Percentiles rank a stretch among this genome's conserved stretches.
Evolutionary conservation across 2,113 vertebrate genomes (phyloP).

Genomic region (Megalops atlanticus): DNA sequence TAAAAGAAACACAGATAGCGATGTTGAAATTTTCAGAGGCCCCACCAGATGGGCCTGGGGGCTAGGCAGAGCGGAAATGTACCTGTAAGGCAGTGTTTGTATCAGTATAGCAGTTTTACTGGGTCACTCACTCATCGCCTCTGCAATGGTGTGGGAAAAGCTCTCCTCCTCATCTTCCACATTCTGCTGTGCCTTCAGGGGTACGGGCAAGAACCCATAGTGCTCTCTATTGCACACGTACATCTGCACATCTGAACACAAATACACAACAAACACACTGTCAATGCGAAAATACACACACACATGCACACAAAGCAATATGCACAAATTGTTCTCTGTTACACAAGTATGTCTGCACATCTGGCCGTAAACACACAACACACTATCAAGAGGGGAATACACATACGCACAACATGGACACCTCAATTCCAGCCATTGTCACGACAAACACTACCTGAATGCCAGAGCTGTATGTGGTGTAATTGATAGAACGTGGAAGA

Average conservation of each 20-base stretch:
- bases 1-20: too few species aligned
- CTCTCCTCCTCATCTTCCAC: slow-evolving; percentile 87
- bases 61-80: too few species aligned
- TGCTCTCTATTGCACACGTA: slow-evolving; percentile 92
- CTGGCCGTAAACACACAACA: background rate
- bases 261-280: background rate
- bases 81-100: background rate
- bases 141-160: slow-evolving; percentile 85
- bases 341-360: background rate
- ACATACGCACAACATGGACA: background rate
- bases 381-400: background rate
- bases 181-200: slow-evolving; percentile 84
- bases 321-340: background rate
- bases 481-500: too few species aligned
- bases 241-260: slow-evolving; percentile 84
- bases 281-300: slow-evolving; percentile 42
- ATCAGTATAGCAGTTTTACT: background rate
- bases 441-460: too few species aligned
- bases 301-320: slow-evolving; percentile 33
- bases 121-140: slow-evolving; percentile 88
- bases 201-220: slow-evolving; percentile 91
- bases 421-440: background rate
- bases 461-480: too few species aligned
- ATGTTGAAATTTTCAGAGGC: too few species aligned
- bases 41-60: too few species aligned